Conservation (phyloP, 1,140 invertebrate genomes). For the Heliconius hewitsoni region DNA sequence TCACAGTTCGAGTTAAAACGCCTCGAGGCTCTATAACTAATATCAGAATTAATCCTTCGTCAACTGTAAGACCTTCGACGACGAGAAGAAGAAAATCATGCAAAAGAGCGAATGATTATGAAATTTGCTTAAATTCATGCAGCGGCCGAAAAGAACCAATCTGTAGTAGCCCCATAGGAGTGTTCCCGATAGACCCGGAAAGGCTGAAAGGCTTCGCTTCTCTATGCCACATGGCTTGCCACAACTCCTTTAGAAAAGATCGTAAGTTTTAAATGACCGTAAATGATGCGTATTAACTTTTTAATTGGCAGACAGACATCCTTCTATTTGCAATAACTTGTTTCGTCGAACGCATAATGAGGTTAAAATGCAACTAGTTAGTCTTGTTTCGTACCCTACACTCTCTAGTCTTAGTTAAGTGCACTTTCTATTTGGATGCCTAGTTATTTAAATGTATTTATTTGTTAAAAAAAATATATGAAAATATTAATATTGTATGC, state of each 20-base stretch:
- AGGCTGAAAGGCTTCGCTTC: slow-evolving; percentile 70
- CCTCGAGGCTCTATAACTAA: slow-evolving; percentile 60
- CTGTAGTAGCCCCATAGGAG: slow-evolving; percentile 57
- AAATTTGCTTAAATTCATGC: slow-evolving; percentile 61
- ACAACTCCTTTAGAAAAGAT: slow-evolving; percentile 68
- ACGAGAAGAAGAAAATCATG: slow-evolving; percentile 46
- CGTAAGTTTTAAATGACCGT: slow-evolving; percentile 52
- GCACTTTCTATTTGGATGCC: slow-evolving; percentile 21
- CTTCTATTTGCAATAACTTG: slow-evolving; percentile 19
- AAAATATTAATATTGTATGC: too few relatives aligned
- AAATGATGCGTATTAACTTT: neutral
- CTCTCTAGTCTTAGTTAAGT: slow-evolving; percentile 16
- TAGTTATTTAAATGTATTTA: neutral
- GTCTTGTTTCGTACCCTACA: slow-evolving; percentile 4
- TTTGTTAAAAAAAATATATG: neutral
- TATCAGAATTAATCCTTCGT: slow-evolving; percentile 54
- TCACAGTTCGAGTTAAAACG: slow-evolving; percentile 61
- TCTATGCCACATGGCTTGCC: slow-evolving; percentile 72
- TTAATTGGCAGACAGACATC: slow-evolving; percentile 11
- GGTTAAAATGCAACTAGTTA: slow-evolving; percentile 29
- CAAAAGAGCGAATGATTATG: slow-evolving; percentile 60
- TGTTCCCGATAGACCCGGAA: slow-evolving; percentile 54
- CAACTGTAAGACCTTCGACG: slow-evolving; percentile 51
- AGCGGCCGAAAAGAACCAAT: slow-evolving; percentile 60
- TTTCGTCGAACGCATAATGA: slow-evolving; percentile 16